Evolutionary conservation across 2,113 vertebrate species (phyloP).

Genomic region (Hemichromis elongatus): DNA sequence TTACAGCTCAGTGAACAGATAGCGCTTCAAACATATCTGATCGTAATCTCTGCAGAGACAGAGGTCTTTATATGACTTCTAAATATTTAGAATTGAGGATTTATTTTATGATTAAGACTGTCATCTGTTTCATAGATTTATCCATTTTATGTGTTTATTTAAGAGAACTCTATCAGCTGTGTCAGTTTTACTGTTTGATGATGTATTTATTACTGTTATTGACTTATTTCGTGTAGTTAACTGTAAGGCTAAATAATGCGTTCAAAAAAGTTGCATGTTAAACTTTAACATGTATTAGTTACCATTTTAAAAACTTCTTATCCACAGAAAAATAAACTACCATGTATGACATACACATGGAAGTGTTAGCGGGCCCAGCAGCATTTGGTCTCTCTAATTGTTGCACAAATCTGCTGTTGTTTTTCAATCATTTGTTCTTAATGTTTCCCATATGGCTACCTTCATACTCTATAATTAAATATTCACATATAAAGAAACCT

Average conservation of each 20-base stretch:
- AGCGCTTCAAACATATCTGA: background rate
- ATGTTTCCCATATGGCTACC: background rate
- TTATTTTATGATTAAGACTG: background rate
- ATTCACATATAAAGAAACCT: background rate
- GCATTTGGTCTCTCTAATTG: too few species aligned
- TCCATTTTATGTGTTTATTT: background rate
- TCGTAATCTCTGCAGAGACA: background rate
- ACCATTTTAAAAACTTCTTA: background rate
- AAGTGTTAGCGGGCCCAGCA: background rate
- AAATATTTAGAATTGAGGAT: background rate
- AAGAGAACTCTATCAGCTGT: background rate
- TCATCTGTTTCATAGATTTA: background rate
- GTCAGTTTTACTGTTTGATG: background rate
- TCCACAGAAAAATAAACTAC: background rate
- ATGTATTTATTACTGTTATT: background rate
- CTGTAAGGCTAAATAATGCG: rapidly evolving
- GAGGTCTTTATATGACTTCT: background rate
- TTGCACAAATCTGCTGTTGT: background rate
- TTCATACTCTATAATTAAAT: rapidly evolving
- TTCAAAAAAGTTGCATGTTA: background rate
- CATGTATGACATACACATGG: background rate
- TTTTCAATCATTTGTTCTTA: background rate
- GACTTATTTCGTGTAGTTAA: background rate
- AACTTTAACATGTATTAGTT: background rate
- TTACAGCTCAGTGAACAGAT: background rate